Evolutionary conservation across 2,113 vertebrate genomes (phyloP), one percentile per base, ranked within the genome.

Genomic region (Channa maculata): DNA sequence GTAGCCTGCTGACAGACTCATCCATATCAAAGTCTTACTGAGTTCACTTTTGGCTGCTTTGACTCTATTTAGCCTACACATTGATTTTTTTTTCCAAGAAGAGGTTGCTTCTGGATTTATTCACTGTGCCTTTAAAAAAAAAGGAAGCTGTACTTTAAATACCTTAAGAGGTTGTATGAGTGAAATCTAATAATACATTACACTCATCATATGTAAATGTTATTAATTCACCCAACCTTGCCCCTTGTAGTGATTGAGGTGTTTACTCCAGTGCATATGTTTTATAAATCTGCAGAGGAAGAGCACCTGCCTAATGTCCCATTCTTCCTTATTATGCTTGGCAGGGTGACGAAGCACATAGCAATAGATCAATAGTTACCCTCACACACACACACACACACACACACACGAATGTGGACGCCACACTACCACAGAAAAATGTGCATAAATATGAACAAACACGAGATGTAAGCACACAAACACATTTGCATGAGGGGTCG

Each of bases 271-370:
- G 50, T 81, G 84, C 83, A 84, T 88, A 89, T 88, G 88, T 83
- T 88, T 85, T 85, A 78, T 89, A 85, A 88, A 91, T 90, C 77
- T 89, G 74, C 67, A 82, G 65, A 73, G 45, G 71, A 59, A 75
- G 74, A 80, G 79, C 80, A 87, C 83, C 85, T 82, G 75, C 87
- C 90, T 86, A 89, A 83, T 86, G 79, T 85, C 77, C 86, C 83
- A 90, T 92, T 89, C 67, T 82, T 92, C 59, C 89, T 88, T 86
- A 87, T 92, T 93, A 92, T 71, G 68, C 65, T 54, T 84, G 82
- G 86, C 88, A 86, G 86, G 71, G 83, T 93, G 91, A 91, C 91
- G 82, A 84, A 92, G 86, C 86, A 86, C 86, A 86, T 51, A 64
- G 79, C 70, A 41, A 83, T 83, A 74, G 81, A 89, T 93, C 88